Evolutionary conservation across 2,888 invertebrate species (phyloP), one percentile per base, ranked within the genome.

Genomic region (Matsumyia berberina): DNA sequence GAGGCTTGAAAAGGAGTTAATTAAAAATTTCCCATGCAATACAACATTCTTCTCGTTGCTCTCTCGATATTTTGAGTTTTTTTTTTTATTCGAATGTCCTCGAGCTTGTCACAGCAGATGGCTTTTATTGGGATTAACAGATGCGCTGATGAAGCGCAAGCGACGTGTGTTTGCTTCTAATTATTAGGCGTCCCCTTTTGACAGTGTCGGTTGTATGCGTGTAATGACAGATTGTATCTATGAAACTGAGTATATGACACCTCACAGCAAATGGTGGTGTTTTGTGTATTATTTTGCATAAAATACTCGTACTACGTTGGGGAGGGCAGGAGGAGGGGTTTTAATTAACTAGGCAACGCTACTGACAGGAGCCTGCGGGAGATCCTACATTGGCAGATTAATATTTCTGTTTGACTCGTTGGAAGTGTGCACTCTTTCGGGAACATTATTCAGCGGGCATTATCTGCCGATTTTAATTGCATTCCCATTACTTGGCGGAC

Each of bases 71-170:
- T 53, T 49, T n/a, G n/a, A n/a, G n/a, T n/a, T n/a, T n/a, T n/a
- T n/a, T n/a, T n/a, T n/a, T n/a, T n/a, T n/a, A n/a, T n/a, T 15
- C 51, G 37, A 66, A 66, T 55, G 53, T 39, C 42, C 42, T 53
- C n/a, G n/a, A 19, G 12, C n/a, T 39, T 42, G 53, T 31, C 67
- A 39, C 3, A 17, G 11, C 51, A 67, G 53, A 67, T 53, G 67
- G 53, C 12, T 42, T 53, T 67, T 31, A 67, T 67, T 67, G 24
- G 8, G 3, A 35, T 66, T 24, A 49, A 24, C 51, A 66, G 24
- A 17, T 31, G 37, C 37, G 11, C 15, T 37, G 8, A 29, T 53
- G 37, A 33, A 7, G 24, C 12, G 17, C 8, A 33, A n/a, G n/a
- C 24, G 24, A 24, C 24, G 24, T 3, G 12, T 12, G 44, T 12